Conservation (phyloP, 2,888 invertebrate species). For the Eilema sororculum region DNA sequence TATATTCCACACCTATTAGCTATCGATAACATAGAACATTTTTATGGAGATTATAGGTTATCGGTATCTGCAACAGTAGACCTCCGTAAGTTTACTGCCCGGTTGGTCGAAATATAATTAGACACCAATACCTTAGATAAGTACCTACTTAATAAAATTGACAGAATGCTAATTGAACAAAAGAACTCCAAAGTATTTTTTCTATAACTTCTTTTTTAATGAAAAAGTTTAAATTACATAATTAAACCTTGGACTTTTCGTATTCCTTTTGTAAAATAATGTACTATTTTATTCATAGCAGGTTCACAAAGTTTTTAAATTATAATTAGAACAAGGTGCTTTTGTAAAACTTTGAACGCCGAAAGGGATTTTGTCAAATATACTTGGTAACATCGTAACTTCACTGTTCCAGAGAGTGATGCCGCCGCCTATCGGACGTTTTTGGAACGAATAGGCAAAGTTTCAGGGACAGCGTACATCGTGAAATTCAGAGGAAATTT, state of each 20-base stretch:
- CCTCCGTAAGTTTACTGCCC: no score
- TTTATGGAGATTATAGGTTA: no score
- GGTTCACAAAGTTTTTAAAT: neutral
- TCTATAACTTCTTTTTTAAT: no score
- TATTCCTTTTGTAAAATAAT: neutral
- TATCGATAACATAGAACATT: no score
- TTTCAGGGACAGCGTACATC: constrained; percentile 34
- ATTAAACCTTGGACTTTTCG: neutral
- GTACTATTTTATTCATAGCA: constrained; percentile 3
- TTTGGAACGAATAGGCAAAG: constrained; percentile 26
- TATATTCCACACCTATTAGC: no score
- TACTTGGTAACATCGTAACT: neutral
- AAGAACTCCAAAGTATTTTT: no score
- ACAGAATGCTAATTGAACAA: no score
- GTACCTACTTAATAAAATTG: no score
- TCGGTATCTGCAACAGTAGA: no score
- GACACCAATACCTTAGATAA: no score
- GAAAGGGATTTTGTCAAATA: neutral
- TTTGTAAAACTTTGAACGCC: neutral
- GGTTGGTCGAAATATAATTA: no score
- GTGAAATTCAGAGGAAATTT: constrained; percentile 39
- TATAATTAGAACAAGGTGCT: neutral
- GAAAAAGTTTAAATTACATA: neutral
- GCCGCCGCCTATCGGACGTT: constrained; percentile 43
- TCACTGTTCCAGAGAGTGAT: neutral